These are phyloP conservation scores for Eupithecia pulchellata DNA, from an alignment of 2,888 invertebrate genomes.

Conservation along the genomic window DNA sequence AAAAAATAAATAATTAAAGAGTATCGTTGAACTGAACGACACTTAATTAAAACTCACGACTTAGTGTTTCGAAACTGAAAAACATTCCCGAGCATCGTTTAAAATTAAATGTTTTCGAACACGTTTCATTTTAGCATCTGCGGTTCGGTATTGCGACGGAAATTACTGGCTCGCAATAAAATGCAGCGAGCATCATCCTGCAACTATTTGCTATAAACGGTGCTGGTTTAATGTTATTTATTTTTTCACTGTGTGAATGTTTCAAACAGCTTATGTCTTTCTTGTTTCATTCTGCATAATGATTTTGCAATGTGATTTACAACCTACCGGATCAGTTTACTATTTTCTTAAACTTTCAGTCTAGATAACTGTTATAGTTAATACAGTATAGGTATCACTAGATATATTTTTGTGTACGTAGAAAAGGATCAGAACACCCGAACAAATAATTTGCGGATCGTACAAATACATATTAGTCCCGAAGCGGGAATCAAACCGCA, in stretches of 20 bases:
- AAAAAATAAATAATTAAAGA: no score
- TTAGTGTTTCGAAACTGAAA: neutral
- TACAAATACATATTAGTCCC: no score
- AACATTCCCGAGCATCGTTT: neutral
- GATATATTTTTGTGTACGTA: no score
- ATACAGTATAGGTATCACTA: no score
- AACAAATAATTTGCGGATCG: no score
- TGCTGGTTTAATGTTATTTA: neutral
- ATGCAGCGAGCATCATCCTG: neutral
- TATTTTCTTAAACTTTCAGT: neutral
- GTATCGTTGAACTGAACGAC: neutral
- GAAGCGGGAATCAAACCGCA: no score
- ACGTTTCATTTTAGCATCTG: neutral
- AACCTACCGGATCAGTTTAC: neutral
- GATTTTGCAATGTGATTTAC: neutral
- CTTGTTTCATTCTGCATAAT: neutral
- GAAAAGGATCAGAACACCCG: no score
- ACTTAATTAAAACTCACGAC: neutral
- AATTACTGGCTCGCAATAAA: neutral
- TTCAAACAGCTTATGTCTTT: neutral
- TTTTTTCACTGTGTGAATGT: neutral
- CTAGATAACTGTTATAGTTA: no score
- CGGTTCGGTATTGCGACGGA: neutral
- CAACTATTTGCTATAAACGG: neutral
- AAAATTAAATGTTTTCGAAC: neutral